Conservation (phyloP, 2,888 invertebrate genomes). For the Idaea biselata region DNA sequence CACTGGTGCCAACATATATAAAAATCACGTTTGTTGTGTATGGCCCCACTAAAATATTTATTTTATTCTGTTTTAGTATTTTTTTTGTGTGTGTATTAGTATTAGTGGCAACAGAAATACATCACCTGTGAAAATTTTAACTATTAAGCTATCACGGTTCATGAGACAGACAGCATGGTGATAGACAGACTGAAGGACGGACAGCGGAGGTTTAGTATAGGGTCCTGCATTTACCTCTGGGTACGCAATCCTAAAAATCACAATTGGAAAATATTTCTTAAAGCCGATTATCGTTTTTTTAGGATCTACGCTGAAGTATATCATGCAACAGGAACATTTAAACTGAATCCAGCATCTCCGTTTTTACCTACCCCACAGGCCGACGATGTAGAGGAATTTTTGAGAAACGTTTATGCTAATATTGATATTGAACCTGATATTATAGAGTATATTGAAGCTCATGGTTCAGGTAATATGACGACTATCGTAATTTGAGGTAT, state of each 20-base stretch:
- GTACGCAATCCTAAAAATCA: background rate
- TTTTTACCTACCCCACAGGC: conserved; percentile 41
- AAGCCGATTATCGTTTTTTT: conserved; percentile 7
- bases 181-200: too few species aligned
- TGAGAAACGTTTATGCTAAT: conserved; percentile 80
- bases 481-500: background rate
- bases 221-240: too few species aligned
- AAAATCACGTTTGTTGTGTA: too few species aligned
- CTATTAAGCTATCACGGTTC: too few species aligned
- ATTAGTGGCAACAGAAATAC: too few species aligned
- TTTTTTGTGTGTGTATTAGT: too few species aligned
- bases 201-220: too few species aligned
- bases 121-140: too few species aligned
- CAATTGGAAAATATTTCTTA: conserved; percentile 23
- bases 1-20: too few species aligned
- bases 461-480: conserved; percentile 82
- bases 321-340: conserved; percentile 42
- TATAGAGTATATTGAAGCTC: conserved; percentile 90
- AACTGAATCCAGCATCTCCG: conserved; percentile 28
- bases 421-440: conserved; percentile 83
- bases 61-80: too few species aligned
- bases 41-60: too few species aligned
- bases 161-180: too few species aligned
- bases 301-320: conserved; percentile 57
- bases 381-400: conserved; percentile 66